Evolutionary conservation across 2,113 vertebrate genomes (phyloP), one percentile per base, ranked within the genome.

Genomic region (Campylomormyrus tamandua): DNA sequence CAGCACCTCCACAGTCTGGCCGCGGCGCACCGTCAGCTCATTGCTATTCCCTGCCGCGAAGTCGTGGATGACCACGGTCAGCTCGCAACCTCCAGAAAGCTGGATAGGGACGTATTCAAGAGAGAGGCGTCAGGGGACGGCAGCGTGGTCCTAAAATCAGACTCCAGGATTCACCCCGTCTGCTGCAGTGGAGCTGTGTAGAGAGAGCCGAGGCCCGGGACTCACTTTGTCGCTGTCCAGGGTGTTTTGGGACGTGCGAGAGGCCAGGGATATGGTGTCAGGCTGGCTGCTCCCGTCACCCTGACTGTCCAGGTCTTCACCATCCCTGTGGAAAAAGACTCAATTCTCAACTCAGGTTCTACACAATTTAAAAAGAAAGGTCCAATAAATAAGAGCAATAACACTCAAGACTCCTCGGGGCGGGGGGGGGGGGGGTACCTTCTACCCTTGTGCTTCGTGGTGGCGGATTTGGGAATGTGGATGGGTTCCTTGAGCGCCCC

Each of bases 221-320:
- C 74, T 42, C 91, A 99, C 98, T 97, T 99, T 99, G 91, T 99
- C 98, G 0, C 98, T 99, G 95, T 99, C 98, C 92, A 99, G 95
- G 0, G 98, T 99, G 94, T 99, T 99, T 94, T 99, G 98, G 45
- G 98, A 99, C 0, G 98, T 99, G 92, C 98, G 97, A 8, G 98
- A 99, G 0, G 98, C 98, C 89, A 99, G 97, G 5, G 98, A 99
- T 92, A 99, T 99, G 3, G 98, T 99, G 92, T 99, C 98, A 2
- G 98, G 98, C 90, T 99, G 98, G 94, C 98, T 99, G 95, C 98
- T 99, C 91, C 97, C 98, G 42, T 99, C 98, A 90, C 98, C 98
- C 94, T 99, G 98, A 95, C 98, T 99, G 95, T 99, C 98, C 93
- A 99, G 92, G 91, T 99, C 98, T 90, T 99, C 98, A 50, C 97